Conservation (phyloP, 2,888 invertebrate genomes). For the Macaria liturata region DNA sequence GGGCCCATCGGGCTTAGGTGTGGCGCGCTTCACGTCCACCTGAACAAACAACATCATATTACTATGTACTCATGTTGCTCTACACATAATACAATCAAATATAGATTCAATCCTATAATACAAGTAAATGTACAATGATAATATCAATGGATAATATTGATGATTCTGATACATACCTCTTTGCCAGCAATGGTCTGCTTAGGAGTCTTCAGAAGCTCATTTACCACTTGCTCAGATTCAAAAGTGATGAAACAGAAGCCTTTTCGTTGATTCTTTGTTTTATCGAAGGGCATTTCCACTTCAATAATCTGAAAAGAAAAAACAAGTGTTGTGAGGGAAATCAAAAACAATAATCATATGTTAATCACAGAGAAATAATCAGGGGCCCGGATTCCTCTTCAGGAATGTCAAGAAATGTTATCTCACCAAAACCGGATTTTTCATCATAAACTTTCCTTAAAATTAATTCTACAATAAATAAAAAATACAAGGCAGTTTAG, state of each 20-base stretch:
- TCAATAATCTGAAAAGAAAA: slow-evolving; percentile 89
- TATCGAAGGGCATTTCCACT: slow-evolving; percentile 98
- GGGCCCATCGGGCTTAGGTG: slow-evolving; percentile 92
- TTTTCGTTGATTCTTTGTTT: slow-evolving; percentile 97
- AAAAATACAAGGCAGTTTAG: no score
- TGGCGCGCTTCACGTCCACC: slow-evolving; percentile 97
- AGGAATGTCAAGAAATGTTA: slow-evolving; percentile 58
- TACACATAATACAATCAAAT: no score
- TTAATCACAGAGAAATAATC: slow-evolving; percentile 33
- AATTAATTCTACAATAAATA: no score
- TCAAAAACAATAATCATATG: no score
- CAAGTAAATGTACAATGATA: no score
- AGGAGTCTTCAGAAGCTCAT: slow-evolving; percentile 94
- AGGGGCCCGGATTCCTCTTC: slow-evolving; percentile 80
- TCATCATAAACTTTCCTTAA: slow-evolving; percentile 57
- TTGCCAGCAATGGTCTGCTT: slow-evolving; percentile 97
- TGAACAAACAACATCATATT: slow-evolving; percentile 45
- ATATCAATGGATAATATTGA: neutral
- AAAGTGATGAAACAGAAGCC: slow-evolving; percentile 99
- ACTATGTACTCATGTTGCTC: no score
- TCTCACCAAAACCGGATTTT: slow-evolving; percentile 79
- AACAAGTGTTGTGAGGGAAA: neutral
- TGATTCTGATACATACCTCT: slow-evolving; percentile 84
- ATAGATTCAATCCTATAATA: no score
- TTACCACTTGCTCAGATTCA: slow-evolving; percentile 96